Evolutionary conservation across 2,797 vertebrate species (phyloP).

Genomic region (Sparidentex hasta): DNA sequence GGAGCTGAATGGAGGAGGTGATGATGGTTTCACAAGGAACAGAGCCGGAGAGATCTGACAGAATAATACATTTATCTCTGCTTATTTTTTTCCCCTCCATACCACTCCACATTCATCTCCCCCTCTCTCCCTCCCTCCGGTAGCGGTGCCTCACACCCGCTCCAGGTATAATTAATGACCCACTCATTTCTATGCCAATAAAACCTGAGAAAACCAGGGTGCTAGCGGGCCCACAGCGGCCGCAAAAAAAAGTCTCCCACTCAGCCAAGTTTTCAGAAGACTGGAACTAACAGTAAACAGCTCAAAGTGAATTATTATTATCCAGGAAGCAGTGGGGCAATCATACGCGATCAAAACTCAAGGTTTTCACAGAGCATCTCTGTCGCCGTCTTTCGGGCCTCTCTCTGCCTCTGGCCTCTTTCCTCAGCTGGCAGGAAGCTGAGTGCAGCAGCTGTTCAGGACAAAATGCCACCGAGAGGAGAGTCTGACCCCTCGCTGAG

Average conservation of each 20-base stretch:
- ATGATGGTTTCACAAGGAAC: conserved; percentile 60
- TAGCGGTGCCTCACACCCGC: conserved; percentile 8
- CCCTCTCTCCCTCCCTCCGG: neutral
- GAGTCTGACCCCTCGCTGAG: conserved; percentile 6
- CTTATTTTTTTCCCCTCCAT: conserved; percentile 29
- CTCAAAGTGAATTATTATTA: conserved; percentile 50
- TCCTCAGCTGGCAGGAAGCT: conserved; percentile 47
- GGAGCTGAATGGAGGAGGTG: conserved; percentile 47
- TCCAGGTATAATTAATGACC: conserved; percentile 38
- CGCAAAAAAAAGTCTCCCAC: neutral
- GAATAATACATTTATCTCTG: conserved; percentile 71
- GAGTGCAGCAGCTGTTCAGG: conserved; percentile 47
- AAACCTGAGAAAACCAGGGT: neutral
- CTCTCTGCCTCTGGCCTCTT: conserved; percentile 18
- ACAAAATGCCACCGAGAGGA: conserved; percentile 38
- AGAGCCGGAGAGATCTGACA: conserved; percentile 63
- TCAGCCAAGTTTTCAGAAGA: neutral
- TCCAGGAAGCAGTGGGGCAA: conserved; percentile 6
- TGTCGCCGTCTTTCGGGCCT: conserved; percentile 17
- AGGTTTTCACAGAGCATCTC: conserved; percentile 7
- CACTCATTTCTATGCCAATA: conserved; percentile 8
- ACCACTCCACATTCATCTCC: neutral
- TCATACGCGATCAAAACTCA: conserved; percentile 31
- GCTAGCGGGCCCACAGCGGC: no score
- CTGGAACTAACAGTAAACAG: conserved; percentile 21